Percentiles rank a stretch among this genome's conserved stretches.
phyloP scores from a whole-genome alignment of 2,113 vertebrate genomes.

The Pelobates fuscus region DNA sequence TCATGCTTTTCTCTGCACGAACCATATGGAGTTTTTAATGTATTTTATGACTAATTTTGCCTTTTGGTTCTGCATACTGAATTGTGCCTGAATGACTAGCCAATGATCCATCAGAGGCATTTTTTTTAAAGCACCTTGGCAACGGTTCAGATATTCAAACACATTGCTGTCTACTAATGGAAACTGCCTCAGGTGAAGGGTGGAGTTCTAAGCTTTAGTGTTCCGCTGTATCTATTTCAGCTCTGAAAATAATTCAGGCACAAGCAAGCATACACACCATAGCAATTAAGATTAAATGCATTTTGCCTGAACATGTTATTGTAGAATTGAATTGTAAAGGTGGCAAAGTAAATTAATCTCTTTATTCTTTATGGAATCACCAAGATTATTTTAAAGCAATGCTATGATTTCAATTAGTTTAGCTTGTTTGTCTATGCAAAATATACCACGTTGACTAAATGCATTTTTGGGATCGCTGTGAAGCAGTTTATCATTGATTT shows the following conservation, averaged over 20 bases:
- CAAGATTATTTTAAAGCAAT: too few species aligned
- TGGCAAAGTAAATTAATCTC: neutral
- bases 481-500: too few species aligned
- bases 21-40: too few species aligned
- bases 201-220: neutral
- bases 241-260: neutral
- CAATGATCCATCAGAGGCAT: neutral
- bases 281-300: neutral
- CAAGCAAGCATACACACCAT: neutral
- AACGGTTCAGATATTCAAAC: neutral
- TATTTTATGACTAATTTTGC: too few species aligned
- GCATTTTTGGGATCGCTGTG: too few species aligned
- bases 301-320: slow-evolving; percentile 12
- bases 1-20: too few species aligned
- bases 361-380: neutral
- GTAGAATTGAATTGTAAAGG: neutral
- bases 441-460: too few species aligned
- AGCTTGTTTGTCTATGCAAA: too few species aligned
- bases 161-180: neutral
- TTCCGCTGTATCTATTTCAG: slow-evolving; percentile 2
- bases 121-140: slow-evolving; percentile 20
- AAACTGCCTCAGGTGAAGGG: slow-evolving; percentile 4
- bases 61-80: neutral
- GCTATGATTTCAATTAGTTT: too few species aligned
- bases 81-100: neutral